Evolutionary conservation across 2,888 invertebrate species (phyloP), one percentile per base, ranked within the genome.

Genomic region (Sipunculus nudus): DNA sequence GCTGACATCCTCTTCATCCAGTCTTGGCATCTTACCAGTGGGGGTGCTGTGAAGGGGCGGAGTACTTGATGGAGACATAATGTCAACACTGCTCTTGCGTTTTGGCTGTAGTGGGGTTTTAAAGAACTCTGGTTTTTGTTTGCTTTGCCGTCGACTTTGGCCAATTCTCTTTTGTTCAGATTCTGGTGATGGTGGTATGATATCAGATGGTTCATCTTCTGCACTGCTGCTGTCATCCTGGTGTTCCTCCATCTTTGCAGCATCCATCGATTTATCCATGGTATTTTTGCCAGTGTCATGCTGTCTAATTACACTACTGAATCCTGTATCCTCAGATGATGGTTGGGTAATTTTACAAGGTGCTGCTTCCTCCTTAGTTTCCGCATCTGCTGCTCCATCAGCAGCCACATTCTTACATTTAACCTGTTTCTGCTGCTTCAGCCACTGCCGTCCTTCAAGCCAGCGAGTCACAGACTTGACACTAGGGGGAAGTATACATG

Each of bases 401-500:
- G 25, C 43, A 43, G 23, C 19, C 41, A 16, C 16, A 21, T 41
- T 23, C 16, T 43, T 23, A 43, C 8, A 26, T 21, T n/a, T 43
- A 13, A 43, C 43, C 43, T 25, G 21, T 43, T 16, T 43, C 10
- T 19, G 43, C 25, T 43, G 21, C 26, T 19, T 43, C 43, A 21
- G 3, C 26, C 23, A 43, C 23, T 13, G 26, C 57, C 60, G 65
- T 10, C 60, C 66, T 41, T 67, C 59, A 23, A 53, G 53, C 74
- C 76, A 76, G 31, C 56, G 53, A 21, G 55, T 32, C 10, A 76
- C 75, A 46, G 38, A 46, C 40, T 59, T 58, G 23, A 38, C 49
- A 5, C 56, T 49, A 23, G 78, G 78, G 19, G 78, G 74, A 21
- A 60, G 65, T 28, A 48, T 57, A 63, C 75, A 74, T 21, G 78